Conservation (phyloP, 2,797 vertebrate species). For the Kryptolebias ocellatus region DNA sequence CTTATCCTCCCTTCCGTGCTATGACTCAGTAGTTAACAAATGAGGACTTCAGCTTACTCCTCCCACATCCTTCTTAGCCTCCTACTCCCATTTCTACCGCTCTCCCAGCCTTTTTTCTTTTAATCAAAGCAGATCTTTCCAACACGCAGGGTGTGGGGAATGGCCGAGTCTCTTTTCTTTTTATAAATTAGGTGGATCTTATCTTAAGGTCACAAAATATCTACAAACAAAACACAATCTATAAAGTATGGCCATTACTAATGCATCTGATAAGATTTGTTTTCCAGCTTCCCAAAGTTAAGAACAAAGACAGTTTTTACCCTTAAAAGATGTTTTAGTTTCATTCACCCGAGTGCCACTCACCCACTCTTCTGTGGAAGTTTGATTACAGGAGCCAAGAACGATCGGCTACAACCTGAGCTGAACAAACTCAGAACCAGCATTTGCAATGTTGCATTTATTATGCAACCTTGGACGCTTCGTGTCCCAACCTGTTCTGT, state of each 20-base stretch:
- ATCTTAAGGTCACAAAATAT: background rate
- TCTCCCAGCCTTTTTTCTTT: background rate
- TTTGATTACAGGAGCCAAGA: background rate
- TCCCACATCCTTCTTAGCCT: background rate
- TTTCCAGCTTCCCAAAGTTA: background rate
- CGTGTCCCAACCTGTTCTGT: background rate
- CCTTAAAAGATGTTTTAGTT: background rate
- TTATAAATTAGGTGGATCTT: background rate
- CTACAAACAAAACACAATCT: background rate
- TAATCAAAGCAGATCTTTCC: background rate
- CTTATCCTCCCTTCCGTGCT: slow-evolving; percentile 15
- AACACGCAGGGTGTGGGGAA: background rate
- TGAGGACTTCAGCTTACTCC: slow-evolving; percentile 19
- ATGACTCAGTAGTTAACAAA: slow-evolving; percentile 14
- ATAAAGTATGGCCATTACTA: background rate
- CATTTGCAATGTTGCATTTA: background rate
- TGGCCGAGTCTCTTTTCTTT: no score
- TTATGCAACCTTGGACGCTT: background rate
- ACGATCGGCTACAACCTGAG: background rate
- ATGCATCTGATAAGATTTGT: background rate
- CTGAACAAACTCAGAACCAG: background rate
- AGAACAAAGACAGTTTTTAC: background rate
- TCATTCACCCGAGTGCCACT: background rate
- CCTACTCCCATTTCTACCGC: background rate
- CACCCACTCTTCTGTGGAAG: no score